Base-by-base conservation (phyloP, 2,113 vertebrate species). In the Myanophis thanlyinensis region DNA sequence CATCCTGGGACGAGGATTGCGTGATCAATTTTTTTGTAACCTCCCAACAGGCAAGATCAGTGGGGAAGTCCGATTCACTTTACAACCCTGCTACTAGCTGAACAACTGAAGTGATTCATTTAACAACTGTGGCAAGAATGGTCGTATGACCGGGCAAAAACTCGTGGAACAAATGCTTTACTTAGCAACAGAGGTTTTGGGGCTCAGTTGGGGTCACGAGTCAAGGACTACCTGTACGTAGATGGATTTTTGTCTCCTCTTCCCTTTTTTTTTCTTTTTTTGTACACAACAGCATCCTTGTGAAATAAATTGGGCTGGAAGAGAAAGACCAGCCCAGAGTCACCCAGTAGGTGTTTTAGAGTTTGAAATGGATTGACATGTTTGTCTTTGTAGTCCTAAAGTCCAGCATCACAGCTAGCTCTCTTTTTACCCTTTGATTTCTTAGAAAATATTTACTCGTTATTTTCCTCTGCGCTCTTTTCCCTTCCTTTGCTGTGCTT, bases 401-500 rank as follows among this genome's bases (percentile, higher is more conserved):
- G 2, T 80, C 67, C 35, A 80, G 18, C 35, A 73, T 2, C 67
- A 73, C 40, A 73, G 2, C 18, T 80, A 80, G 7, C 18, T 89
- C 46, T 91, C 8, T 87, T 94, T 92, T 85, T 8, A 90, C 93
- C 91, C 93, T 91, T 92, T 95, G 90, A 87, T 62, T 85, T 91
- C 89, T 67, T 0, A 47, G 49, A 90, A 92, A 48, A 56, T 7
- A 35, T 80, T 40, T 80, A 8, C 46, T 85, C 9, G 93, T 44
- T 89, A 91, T 67, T 15, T 91, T 20, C 5, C 22, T 22, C 44
- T 90, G 54, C 40, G 6, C 49, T 0, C 1, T 1, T 40, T 93
- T 52, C 6, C 9, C 94, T 85, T 87, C 0, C 23, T 87, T 94
- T 95, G 27, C 49, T 92, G 89, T 10, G 1, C 46, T 53, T 86